Conservation (phyloP, 1,140 invertebrate genomes). For the Luehdorfia chinensis region DNA sequence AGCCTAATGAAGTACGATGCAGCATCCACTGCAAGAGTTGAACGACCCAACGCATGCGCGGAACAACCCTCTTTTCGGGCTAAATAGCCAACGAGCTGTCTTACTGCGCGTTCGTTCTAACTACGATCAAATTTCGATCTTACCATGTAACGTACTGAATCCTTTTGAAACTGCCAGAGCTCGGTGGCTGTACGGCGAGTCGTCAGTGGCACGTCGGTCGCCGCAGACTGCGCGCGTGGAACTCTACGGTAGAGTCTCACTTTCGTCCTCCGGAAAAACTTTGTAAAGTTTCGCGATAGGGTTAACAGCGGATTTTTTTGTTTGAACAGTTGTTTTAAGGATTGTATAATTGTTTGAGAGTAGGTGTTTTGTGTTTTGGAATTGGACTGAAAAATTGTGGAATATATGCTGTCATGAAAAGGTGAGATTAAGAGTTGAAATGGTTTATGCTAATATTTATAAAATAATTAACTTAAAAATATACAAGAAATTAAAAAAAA, state of each 20-base stretch:
- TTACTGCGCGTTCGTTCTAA: conserved; percentile 58
- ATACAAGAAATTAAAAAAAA: too few relatives aligned
- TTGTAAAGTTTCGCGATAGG: conserved; percentile 38
- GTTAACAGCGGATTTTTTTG: conserved; percentile 9
- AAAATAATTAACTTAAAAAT: too few relatives aligned
- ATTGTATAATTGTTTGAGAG: neutral
- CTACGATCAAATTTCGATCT: conserved; percentile 74
- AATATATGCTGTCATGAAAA: too few relatives aligned
- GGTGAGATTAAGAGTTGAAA: too few relatives aligned
- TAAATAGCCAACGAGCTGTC: conserved; percentile 61
- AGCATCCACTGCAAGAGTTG: conserved; percentile 56
- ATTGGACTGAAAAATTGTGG: neutral
- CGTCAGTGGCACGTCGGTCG: conserved; percentile 44
- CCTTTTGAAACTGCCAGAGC: conserved; percentile 43
- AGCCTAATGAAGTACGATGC: conserved; percentile 39
- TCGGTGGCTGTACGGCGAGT: conserved; percentile 20
- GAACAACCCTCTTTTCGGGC: conserved; percentile 31
- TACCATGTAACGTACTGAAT: conserved; percentile 65
- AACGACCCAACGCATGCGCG: conserved; percentile 63
- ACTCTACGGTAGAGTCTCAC: neutral
- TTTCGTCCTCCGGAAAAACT: conserved; percentile 44
- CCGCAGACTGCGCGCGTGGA: conserved; percentile 31
- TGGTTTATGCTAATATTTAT: too few relatives aligned
- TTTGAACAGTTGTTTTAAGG: neutral
- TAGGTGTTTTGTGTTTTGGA: conserved; percentile 17